phyloP scores from a whole-genome alignment of 2,888 invertebrate genomes.

The Drosophila cracens region DNA sequence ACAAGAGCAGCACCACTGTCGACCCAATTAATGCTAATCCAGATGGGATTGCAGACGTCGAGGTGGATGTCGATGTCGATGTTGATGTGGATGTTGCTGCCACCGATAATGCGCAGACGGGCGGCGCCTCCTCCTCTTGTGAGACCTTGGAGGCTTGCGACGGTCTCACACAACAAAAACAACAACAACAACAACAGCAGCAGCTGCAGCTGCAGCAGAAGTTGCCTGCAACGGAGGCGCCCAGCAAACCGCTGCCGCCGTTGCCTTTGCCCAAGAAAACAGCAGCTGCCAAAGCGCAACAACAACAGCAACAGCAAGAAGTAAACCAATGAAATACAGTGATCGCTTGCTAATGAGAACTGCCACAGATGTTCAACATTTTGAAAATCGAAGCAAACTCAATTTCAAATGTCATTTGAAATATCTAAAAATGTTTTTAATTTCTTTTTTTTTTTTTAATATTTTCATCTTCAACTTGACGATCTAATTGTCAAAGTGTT shows the following conservation, averaged over 20 bases:
- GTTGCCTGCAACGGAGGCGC: slow-evolving; percentile 61
- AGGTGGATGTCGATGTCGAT: slow-evolving; percentile 29
- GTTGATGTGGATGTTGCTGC: slow-evolving; percentile 11
- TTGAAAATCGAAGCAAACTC: not conserved
- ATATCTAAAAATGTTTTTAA: not conserved
- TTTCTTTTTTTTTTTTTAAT: not conserved
- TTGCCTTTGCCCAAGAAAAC: slow-evolving; percentile 71
- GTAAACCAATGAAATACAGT: slow-evolving; percentile 59
- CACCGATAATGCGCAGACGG: slow-evolving; percentile 38
- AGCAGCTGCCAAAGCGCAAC: slow-evolving; percentile 44
- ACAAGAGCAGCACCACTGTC: not conserved
- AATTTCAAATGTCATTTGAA: not conserved
- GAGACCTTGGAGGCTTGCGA: slow-evolving; percentile 82
- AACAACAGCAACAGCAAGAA: slow-evolving; percentile 51
- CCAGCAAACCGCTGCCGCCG: slow-evolving; percentile 81
- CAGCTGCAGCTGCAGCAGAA: slow-evolving; percentile 11
- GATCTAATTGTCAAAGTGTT: not conserved
- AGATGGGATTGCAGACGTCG: slow-evolving; percentile 17
- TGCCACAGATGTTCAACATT: not conserved
- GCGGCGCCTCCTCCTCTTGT: slow-evolving; percentile 81
- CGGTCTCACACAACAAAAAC: slow-evolving; percentile 51
- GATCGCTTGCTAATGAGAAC: slow-evolving; percentile 3
- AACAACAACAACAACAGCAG: slow-evolving; percentile 4
- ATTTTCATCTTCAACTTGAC: not conserved
- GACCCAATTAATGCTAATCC: slow-evolving; percentile 28